Percentiles rank a stretch among this genome's conserved stretches.
Evolutionary conservation across 2,888 invertebrate species (phyloP).

Genomic region (Nipponacmea schrenckii): DNA sequence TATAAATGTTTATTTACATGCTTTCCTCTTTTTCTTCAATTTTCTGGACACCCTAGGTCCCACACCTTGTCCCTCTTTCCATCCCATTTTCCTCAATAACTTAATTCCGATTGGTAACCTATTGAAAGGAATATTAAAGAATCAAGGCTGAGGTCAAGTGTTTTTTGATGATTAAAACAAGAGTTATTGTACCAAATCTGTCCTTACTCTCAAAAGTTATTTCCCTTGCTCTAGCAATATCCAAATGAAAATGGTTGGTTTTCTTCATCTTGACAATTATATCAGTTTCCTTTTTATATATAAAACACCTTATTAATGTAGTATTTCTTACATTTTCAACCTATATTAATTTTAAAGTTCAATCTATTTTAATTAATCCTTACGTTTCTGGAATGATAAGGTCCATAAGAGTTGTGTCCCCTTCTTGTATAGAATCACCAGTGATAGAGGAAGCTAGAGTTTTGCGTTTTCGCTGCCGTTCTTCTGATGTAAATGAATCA

Average conservation of each 20-base stretch:
- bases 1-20: too few species aligned
- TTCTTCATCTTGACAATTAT: too few species aligned
- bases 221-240: too few species aligned
- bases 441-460: conserved; percentile 15
- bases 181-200: too few species aligned
- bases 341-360: too few species aligned
- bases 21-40: conserved; percentile 41
- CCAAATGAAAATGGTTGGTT: too few species aligned
- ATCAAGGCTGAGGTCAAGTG: background rate
- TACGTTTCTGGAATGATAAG: conserved; percentile 76
- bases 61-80: conserved; percentile 88
- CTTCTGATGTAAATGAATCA: conserved; percentile 75
- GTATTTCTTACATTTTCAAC: too few species aligned
- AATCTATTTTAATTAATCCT: background rate
- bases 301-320: too few species aligned
- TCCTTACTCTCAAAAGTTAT: too few species aligned
- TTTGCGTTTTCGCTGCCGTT: conserved; percentile 39
- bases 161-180: too few species aligned
- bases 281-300: too few species aligned
- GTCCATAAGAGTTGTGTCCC: conserved; percentile 77
- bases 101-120: conserved; percentile 89
- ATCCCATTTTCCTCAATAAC: conserved; percentile 89
- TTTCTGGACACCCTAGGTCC: conserved; percentile 73
- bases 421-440: conserved; percentile 14
- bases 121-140: conserved; percentile 62